phyloP scores from a whole-genome alignment of 2,113 vertebrate genomes.

The Sphyrna mokarran region DNA sequence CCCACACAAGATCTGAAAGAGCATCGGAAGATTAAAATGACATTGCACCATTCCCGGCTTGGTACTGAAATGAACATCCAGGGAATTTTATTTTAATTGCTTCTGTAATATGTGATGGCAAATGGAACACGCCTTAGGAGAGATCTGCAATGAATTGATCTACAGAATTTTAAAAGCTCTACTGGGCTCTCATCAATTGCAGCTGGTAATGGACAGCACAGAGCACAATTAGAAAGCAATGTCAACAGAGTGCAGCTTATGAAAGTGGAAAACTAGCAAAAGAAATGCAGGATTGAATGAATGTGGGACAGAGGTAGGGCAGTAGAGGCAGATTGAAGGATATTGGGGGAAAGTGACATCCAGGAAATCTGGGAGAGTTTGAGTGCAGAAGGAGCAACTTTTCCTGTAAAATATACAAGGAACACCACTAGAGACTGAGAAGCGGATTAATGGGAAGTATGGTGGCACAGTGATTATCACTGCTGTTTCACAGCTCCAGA shows the following conservation, averaged over 20 bases:
- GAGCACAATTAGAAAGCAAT: background rate
- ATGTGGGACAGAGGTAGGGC: background rate
- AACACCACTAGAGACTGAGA: too few species aligned
- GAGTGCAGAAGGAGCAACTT: too few species aligned
- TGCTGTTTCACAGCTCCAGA: too few species aligned
- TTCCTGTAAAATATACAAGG: too few species aligned
- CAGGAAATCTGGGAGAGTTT: background rate
- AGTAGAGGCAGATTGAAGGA: background rate
- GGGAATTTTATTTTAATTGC: background rate
- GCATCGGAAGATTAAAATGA: background rate
- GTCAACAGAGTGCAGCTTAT: background rate
- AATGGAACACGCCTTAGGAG: background rate
- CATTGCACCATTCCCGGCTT: background rate
- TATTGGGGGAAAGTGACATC: background rate
- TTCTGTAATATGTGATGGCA: background rate
- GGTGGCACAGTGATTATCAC: too few species aligned
- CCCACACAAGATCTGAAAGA: background rate
- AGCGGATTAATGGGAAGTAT: too few species aligned
- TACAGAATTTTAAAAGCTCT: background rate
- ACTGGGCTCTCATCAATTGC: background rate
- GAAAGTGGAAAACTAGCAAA: background rate
- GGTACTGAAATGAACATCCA: background rate
- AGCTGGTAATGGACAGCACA: background rate
- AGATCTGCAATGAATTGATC: background rate
- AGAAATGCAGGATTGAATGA: background rate